These are phyloP conservation scores for Lepidurus arcticus DNA, from an alignment of 1,140 invertebrate species.

Conservation along the genomic window DNA sequence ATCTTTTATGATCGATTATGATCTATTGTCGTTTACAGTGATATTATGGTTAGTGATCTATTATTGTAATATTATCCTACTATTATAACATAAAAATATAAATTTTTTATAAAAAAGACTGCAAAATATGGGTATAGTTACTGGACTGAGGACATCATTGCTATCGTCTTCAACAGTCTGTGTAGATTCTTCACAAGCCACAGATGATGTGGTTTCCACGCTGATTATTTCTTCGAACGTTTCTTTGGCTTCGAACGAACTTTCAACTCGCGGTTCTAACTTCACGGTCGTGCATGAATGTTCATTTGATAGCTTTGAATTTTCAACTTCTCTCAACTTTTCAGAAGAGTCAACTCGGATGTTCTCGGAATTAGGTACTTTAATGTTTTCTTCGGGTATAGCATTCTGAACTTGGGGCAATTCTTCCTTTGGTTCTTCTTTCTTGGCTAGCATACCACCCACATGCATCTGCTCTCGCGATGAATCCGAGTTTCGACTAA, in stretches of 20 bases:
- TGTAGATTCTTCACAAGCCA: not conserved
- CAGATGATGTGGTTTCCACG: not conserved
- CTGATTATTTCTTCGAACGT: not conserved
- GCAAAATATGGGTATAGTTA: not conserved
- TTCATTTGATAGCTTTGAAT: not conserved
- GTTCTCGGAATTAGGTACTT: not conserved
- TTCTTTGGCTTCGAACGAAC: not conserved
- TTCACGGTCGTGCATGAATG: not conserved
- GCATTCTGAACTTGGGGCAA: not conserved
- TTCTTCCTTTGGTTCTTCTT: not conserved
- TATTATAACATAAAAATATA: not conserved
- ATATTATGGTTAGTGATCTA: no score
- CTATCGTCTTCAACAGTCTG: not conserved
- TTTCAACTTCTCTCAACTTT: not conserved
- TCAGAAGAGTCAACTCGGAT: not conserved
- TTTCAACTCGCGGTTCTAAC: not conserved
- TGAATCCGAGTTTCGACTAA: not conserved
- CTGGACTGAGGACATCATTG: not conserved
- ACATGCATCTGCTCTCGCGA: not conserved
- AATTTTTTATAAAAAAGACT: not conserved
- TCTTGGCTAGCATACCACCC: not conserved
- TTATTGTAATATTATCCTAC: not conserved
- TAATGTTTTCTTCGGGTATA: not conserved
- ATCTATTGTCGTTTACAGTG: no score
- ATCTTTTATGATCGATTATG: no score